phyloP scores from a whole-genome alignment of 2,888 invertebrate species.

The Steinernema scapterisci region DNA sequence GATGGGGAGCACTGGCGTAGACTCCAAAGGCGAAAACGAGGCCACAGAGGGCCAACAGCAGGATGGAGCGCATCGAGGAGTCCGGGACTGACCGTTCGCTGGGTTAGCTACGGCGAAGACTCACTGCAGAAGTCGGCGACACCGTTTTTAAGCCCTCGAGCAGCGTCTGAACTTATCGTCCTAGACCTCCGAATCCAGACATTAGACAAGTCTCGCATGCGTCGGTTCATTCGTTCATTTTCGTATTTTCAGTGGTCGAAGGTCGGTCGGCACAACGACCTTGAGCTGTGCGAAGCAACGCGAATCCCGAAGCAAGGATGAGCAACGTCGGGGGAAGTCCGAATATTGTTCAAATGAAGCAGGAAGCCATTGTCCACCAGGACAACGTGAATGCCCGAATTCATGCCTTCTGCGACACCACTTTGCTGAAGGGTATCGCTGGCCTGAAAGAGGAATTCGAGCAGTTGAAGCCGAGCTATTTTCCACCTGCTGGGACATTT shows the following conservation, averaged over 20 bases:
- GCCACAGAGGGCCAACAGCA: background rate
- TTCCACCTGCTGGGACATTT: background rate
- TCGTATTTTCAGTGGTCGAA: background rate
- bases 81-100: background rate
- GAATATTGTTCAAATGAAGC: background rate
- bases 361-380: background rate
- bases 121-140: too few relatives aligned
- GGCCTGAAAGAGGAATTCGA: constrained; percentile 46
- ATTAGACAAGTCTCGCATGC: background rate
- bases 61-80: background rate
- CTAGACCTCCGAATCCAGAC: background rate
- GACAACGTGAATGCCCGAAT: background rate
- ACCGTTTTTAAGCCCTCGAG: too few relatives aligned
- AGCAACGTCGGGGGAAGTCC: background rate
- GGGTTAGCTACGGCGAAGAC: background rate
- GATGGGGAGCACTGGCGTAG: background rate
- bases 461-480: constrained; percentile 33
- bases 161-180: too few relatives aligned
- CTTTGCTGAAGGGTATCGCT: constrained; percentile 42
- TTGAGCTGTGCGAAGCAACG: background rate
- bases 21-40: background rate
- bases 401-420: constrained; percentile 4
- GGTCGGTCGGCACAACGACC: background rate
- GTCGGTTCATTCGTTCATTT: background rate
- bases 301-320: background rate